Percentiles rank a stretch among this genome's conserved stretches.
Conservation (phyloP, 2,888 invertebrate genomes). For the Tetranychus piercei region DNA sequence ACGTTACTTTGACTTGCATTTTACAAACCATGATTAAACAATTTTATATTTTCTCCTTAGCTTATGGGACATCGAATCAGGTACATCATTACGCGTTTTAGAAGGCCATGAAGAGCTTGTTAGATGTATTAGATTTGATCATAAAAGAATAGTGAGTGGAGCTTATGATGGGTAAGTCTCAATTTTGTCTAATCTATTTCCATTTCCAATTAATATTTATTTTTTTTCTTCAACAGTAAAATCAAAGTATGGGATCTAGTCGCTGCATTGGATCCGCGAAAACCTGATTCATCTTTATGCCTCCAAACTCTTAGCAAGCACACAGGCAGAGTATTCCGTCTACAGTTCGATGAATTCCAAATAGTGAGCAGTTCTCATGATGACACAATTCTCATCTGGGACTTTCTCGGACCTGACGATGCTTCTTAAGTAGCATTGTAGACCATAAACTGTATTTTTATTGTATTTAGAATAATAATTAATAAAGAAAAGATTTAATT, state of each 20-base stretch:
- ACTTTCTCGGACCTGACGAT: conserved; percentile 49
- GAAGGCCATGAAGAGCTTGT: conserved; percentile 99
- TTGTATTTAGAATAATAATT: no score
- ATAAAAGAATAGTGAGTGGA: conserved; percentile 94
- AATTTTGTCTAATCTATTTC: not conserved
- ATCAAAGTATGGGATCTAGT: conserved; percentile 73
- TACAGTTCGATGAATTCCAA: conserved; percentile 99
- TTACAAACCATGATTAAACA: not conserved
- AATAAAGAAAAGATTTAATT: no score
- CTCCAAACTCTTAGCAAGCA: conserved; percentile 92
- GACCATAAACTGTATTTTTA: no score
- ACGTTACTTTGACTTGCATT: not conserved
- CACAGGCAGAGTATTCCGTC: conserved; percentile 93
- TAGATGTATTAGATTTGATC: conserved; percentile 93
- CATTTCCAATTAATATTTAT: no score
- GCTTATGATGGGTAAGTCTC: conserved; percentile 82
- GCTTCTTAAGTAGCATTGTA: no score
- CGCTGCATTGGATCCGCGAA: conserved; percentile 86
- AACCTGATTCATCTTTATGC: conserved; percentile 80
- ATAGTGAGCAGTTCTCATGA: conserved; percentile 98
- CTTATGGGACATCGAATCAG: conserved; percentile 58
- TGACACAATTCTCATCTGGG: conserved; percentile 99
- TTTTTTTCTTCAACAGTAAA: conserved; percentile 22
- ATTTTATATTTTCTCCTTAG: conserved; percentile 32
- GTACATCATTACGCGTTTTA: conserved; percentile 64